Conservation (phyloP, 2,113 vertebrate species). For the Cisticola juncidis region DNA sequence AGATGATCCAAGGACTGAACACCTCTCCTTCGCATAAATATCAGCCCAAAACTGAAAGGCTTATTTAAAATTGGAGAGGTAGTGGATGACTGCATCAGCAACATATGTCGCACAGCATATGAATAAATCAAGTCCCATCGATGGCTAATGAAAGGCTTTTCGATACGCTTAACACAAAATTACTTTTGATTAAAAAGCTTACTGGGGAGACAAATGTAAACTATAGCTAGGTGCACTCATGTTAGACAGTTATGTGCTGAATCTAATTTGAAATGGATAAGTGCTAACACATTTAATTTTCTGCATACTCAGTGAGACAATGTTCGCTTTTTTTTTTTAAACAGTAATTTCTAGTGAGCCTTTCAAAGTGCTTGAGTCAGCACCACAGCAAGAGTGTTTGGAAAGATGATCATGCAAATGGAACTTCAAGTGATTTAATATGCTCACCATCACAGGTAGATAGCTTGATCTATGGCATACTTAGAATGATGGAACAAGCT, state of each 20-base stretch:
- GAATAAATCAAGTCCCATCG: slow-evolving; percentile 54
- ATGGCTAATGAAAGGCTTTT: slow-evolving; percentile 58
- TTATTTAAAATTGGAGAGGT: slow-evolving; percentile 19
- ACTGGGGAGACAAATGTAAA: slow-evolving; percentile 65
- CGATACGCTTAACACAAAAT: slow-evolving; percentile 57
- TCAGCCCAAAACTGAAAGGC: not conserved
- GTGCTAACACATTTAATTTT: slow-evolving; percentile 56
- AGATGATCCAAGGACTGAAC: not conserved
- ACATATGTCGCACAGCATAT: not conserved
- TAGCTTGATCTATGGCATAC: slow-evolving; percentile 29
- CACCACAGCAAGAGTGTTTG: not conserved
- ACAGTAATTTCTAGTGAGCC: slow-evolving; percentile 25
- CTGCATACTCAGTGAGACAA: slow-evolving; percentile 23
- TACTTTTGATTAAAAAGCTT: slow-evolving; percentile 74
- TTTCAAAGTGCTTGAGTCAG: slow-evolving; percentile 57
- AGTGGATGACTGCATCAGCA: slow-evolving; percentile 9
- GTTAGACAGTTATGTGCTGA: slow-evolving; percentile 52
- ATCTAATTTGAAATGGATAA: slow-evolving; percentile 63
- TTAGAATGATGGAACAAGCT: slow-evolving; percentile 43
- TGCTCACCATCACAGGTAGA: slow-evolving; percentile 21
- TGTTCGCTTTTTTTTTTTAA: not conserved
- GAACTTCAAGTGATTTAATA: slow-evolving; percentile 58
- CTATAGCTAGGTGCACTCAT: slow-evolving; percentile 45
- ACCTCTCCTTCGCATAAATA: not conserved
- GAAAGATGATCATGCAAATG: slow-evolving; percentile 52